Conservation (phyloP, 2,797 vertebrate species). For the Cyprinella venusta region DNA sequence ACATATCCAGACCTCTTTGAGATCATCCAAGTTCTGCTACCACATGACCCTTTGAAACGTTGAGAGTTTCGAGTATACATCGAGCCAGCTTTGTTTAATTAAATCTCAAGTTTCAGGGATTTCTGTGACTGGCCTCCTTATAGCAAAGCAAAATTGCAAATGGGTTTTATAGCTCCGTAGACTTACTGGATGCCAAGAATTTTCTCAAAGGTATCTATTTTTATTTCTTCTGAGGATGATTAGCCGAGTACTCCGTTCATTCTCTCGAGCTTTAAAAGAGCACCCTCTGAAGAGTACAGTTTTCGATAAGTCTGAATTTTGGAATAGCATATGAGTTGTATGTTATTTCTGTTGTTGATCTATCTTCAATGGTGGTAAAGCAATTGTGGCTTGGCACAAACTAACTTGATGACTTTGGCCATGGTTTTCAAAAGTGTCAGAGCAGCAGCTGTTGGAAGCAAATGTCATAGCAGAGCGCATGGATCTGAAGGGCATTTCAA, state of each 20-base stretch:
- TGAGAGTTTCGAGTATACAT: constrained; percentile 13
- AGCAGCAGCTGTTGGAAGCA: constrained; percentile 47
- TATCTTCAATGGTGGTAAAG: constrained; percentile 16
- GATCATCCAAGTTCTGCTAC: constrained; percentile 30
- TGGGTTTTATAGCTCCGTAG: neutral
- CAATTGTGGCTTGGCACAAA: constrained; percentile 41
- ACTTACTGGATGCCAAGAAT: neutral
- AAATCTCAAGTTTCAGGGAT: constrained; percentile 22
- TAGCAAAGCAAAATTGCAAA: constrained; percentile 3
- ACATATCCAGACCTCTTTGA: constrained; percentile 26
- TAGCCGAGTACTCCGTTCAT: neutral
- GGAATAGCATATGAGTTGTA: neutral
- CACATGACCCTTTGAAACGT: constrained; percentile 3
- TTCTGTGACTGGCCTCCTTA: constrained; percentile 15
- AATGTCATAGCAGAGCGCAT: constrained; percentile 22
- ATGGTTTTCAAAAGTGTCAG: constrained; percentile 52
- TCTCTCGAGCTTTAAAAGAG: neutral
- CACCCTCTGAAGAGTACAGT: neutral
- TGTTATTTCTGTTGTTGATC: constrained; percentile 30
- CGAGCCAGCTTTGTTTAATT: constrained; percentile 31
- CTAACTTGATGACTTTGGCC: constrained; percentile 43
- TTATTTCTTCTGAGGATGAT: neutral
- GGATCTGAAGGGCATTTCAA: constrained; percentile 11
- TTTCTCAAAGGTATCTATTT: constrained; percentile 12
- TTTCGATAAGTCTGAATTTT: constrained; percentile 10